Evolutionary conservation across 2,797 vertebrate species (phyloP).

Genomic region (Furcifer pardalis): DNA sequence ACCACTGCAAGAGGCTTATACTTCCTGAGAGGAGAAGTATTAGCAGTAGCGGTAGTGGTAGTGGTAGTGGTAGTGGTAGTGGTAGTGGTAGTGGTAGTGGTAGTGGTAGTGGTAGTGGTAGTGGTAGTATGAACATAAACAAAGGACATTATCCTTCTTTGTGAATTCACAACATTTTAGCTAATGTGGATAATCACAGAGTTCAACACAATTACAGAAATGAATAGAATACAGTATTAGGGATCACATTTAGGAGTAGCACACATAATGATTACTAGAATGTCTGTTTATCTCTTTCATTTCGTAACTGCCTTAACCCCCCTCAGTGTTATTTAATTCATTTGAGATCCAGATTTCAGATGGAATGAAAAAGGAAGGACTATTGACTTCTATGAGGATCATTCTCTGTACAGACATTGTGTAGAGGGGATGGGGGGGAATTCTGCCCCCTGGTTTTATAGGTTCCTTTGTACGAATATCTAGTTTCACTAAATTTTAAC

Average conservation of each 20-base stretch:
- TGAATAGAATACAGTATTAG: background rate
- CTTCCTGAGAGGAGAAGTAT: no score
- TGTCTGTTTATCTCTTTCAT: background rate
- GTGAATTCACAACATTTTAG: background rate
- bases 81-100: no score
- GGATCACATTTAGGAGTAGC: background rate
- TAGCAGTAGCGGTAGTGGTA: no score
- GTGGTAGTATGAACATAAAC: background rate
- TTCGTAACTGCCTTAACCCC: no score
- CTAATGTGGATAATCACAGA: background rate
- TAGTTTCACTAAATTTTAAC: constrained; percentile 22
- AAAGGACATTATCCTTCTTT: background rate
- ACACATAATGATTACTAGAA: background rate
- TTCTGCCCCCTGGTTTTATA: constrained; percentile 37
- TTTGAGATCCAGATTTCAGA: background rate
- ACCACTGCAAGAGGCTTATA: background rate
- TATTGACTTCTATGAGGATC: constrained; percentile 43
- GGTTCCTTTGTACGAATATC: constrained; percentile 50
- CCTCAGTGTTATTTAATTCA: background rate
- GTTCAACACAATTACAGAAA: background rate
- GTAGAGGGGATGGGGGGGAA: constrained; percentile 2
- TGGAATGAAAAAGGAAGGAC: constrained; percentile 15
- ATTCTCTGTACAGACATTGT: constrained; percentile 5
- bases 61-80: no score
- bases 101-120: no score